Evolutionary conservation across 2,888 invertebrate species (phyloP).

Genomic region (Furcula furcula): DNA sequence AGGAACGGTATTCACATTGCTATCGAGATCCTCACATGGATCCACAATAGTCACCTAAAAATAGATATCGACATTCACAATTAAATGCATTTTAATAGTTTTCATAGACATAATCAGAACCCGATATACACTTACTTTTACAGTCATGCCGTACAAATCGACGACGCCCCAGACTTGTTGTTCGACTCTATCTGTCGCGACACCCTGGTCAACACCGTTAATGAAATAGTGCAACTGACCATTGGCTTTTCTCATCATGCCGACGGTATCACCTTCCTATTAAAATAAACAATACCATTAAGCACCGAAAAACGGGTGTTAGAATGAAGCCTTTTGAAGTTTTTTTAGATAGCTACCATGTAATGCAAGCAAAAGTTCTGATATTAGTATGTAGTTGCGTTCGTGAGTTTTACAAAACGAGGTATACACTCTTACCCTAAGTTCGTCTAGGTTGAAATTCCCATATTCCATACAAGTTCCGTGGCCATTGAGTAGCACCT

Average conservation of each 20-base stretch:
- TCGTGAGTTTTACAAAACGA: no score
- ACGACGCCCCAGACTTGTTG: slow-evolving; percentile 95
- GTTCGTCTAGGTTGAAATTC: slow-evolving; percentile 93
- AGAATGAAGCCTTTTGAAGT: no score
- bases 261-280: slow-evolving; percentile 94
- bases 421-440: slow-evolving; percentile 90
- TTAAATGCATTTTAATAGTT: background rate
- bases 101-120: background rate
- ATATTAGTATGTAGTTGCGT: no score
- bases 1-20: slow-evolving; percentile 57
- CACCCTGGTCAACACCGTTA: slow-evolving; percentile 95
- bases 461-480: slow-evolving; percentile 96
- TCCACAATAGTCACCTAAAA: slow-evolving; percentile 90
- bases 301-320: no score
- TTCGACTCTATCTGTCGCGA: slow-evolving; percentile 92
- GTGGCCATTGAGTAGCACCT: slow-evolving; percentile 97
- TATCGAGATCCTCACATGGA: slow-evolving; percentile 90
- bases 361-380: no score
- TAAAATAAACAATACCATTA: no score
- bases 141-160: slow-evolving; percentile 97
- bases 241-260: slow-evolving; percentile 92
- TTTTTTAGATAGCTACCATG: no score
- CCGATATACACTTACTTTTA: slow-evolving; percentile 60
- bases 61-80: background rate
- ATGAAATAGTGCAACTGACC: slow-evolving; percentile 96